Evolutionary conservation across 2,888 invertebrate species (phyloP), one percentile per base, ranked within the genome.

Genomic region (Drosophila nigritarsus): DNA sequence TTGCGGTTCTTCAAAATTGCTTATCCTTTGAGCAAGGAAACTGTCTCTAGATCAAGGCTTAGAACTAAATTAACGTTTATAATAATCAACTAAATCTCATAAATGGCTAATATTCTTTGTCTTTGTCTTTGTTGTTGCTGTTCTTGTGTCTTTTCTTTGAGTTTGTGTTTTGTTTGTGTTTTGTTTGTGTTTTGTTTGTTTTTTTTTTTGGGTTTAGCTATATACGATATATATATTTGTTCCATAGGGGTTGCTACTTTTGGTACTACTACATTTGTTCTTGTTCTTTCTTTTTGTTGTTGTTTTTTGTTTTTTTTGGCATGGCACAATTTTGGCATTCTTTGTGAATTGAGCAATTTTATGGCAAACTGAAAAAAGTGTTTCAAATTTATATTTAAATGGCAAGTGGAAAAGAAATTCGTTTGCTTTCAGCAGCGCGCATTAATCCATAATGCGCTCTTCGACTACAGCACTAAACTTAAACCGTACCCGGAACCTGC

Each of bases 281-380:
- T 24, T 45, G 3, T 53, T 24, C 20, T n/a, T 54, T 15, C 27
- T 36, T 18, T 9, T 34, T 29, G 1, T 29, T 34, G 18, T 42
- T 42, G 1, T 36, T 18, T 0, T 9, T 42, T 62, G n/a, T n/a
- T 49, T 20, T 75, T 89, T 84, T 91, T 89, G 90, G 90, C 80
- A 90, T 90, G 91, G 91, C 90, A 91, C 89, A 69, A 77, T 79
- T 87, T 90, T 91, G 89, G 90, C 85, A 78, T 89, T 13, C 38
- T 38, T 49, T 83, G 63, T 36, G 65, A 58, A 58, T 62, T 61
- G 60, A 61, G 53, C 38, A 58, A 62, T 66, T 65, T 53, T 66
- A 71, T 76, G 87, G 82, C 85, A 82, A 80, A 56, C 71, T 54
- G 51, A 36, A 36, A 56, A 54, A 75, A 51, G 36, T 29, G 48